Base-by-base conservation (phyloP, 1,140 invertebrate genomes). In the Drosophila nikananu region DNA sequence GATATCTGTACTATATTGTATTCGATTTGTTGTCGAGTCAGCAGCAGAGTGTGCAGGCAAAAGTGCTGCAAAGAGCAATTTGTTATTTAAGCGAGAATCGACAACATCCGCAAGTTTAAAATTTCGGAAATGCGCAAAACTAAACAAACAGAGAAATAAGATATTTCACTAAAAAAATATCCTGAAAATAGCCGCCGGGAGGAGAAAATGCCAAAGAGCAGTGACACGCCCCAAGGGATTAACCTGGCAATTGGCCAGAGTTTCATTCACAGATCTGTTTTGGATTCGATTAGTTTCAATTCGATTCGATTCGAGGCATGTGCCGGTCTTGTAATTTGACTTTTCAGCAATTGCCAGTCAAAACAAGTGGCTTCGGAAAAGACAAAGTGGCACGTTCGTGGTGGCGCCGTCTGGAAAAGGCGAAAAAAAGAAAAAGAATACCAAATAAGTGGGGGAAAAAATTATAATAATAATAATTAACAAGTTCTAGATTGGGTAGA, bases 131-230 rank as follows among this genome's bases (percentile, higher is more conserved):
- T 58, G 42, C 42, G 13, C 30, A 52, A 59, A 65, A 48, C 37
- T 32, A 51, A 30, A 23, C 32, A 55, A 37, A 37, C 19, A 49
- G 37, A 58, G 30, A 44, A 30, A 64, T n/a, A 46, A 44, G 25
- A 41, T 42, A 55, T 41, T 65, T 44, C 3, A 15, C 4, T 19
- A 25, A 67, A 25, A 67, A 51, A 55, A 37, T 55, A 55, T 55
- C 32, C 52, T 68, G 15, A 73, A 81, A 84, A 86, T 78, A 81
- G 77, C 17, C 59, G 77, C 17, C 59, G 9, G 9, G 12, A 17
- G 12, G 48, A 21, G 37, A 41, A 84, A 83, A 84, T 86, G 73
- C 55, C 81, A 84, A 81, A 86, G 82, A 61, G 77, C 81, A 80
- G 72, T 62, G 81, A 83, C 81, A 67, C 30, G 41, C 46, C 44